These are phyloP conservation scores for Caenorhabditis latens DNA, from an alignment of 1,140 invertebrate species.

Conservation along the genomic window DNA sequence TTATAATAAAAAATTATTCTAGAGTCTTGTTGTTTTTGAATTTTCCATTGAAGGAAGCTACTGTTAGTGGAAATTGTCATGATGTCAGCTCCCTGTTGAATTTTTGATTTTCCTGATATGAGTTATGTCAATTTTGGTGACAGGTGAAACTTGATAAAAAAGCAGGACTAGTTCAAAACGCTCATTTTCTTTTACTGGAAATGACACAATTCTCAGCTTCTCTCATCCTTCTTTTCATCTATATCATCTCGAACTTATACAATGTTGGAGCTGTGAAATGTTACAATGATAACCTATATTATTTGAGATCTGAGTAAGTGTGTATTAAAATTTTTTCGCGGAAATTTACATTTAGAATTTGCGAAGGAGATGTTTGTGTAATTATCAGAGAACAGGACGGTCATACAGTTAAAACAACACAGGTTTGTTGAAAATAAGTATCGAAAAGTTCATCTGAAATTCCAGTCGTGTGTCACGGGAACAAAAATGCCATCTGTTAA, in stretches of 20 bases:
- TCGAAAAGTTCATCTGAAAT: background rate
- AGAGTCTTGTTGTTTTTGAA: no score
- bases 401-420: background rate
- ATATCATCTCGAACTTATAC: background rate
- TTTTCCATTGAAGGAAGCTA: no score
- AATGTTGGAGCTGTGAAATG: background rate
- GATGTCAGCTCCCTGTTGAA: no score
- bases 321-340: background rate
- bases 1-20: no score
- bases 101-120: no score
- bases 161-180: no score
- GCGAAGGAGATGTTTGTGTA: conserved; percentile 19
- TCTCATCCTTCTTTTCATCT: background rate
- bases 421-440: background rate
- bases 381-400: background rate
- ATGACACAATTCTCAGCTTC: background rate
- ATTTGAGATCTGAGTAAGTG: background rate
- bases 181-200: no score
- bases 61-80: no score
- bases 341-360: background rate
- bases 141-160: no score
- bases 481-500: background rate
- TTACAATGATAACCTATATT: background rate
- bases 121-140: no score
- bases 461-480: background rate